Evolutionary conservation across 1,140 invertebrate species (phyloP).

Genomic region (Rhagoletis zephyria): DNA sequence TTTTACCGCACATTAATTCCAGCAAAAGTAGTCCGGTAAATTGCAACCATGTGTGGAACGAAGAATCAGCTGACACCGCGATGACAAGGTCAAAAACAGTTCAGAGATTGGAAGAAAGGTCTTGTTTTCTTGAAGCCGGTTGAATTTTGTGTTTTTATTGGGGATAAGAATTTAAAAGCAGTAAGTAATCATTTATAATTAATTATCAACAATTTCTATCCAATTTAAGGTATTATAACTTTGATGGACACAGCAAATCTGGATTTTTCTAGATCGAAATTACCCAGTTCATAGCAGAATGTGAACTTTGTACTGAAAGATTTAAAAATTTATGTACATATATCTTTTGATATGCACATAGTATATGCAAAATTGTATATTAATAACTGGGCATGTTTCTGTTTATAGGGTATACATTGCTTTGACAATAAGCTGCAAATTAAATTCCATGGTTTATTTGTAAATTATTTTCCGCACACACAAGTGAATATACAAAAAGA

Average conservation of each 20-base stretch:
- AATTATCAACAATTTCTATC: not conserved
- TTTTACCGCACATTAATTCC: no score
- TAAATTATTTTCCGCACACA: not conserved
- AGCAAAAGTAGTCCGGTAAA: not conserved
- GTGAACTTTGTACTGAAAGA: constrained; percentile 17
- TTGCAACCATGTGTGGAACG: not conserved
- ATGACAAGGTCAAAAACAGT: constrained; percentile 2
- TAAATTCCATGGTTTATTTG: not conserved
- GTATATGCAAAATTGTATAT: no score
- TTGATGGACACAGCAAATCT: not conserved
- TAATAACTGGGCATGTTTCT: no score
- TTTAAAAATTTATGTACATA: not conserved
- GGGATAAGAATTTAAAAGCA: not conserved
- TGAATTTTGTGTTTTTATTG: not conserved
- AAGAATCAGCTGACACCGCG: not conserved
- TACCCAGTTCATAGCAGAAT: not conserved
- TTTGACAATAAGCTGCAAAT: not conserved
- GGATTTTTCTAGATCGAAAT: not conserved
- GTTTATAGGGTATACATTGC: no score
- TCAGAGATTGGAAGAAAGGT: not conserved
- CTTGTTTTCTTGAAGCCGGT: not conserved
- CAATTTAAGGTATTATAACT: not conserved
- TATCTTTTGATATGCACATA: no score
- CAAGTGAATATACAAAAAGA: not conserved
- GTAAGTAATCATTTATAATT: not conserved